These are phyloP conservation scores for Phortica okadai DNA, from an alignment of 2,888 invertebrate species.

Conservation along the genomic window DNA sequence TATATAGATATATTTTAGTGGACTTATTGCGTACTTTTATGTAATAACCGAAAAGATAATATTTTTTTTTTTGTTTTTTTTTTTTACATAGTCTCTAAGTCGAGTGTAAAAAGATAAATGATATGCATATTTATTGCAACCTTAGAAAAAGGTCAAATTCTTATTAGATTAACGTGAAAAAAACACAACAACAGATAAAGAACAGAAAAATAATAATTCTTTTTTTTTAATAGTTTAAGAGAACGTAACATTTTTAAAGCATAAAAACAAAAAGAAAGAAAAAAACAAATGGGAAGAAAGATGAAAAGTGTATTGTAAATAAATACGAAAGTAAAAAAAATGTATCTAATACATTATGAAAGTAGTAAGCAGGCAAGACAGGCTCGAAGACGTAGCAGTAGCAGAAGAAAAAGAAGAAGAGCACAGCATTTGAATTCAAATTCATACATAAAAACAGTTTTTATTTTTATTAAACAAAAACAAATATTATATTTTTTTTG, in stretches of 20 bases:
- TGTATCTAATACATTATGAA: constrained; percentile 4
- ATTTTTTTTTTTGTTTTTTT: constrained; percentile 11
- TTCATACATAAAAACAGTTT: constrained; percentile 41
- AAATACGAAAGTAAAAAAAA: constrained; percentile 16
- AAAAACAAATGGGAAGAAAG: neutral
- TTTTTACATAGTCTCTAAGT: constrained; percentile 19
- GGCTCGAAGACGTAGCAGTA: too few relatives aligned
- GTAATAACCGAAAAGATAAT: constrained; percentile 14
- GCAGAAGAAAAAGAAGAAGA: constrained; percentile 1
- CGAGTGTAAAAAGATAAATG: constrained; percentile 8
- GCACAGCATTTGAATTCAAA: constrained; percentile 44
- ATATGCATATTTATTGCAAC: neutral
- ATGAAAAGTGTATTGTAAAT: constrained; percentile 6
- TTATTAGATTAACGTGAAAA: constrained; percentile 14
- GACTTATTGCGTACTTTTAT: constrained; percentile 46
- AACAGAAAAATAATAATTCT: neutral
- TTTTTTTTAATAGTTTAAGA: constrained; percentile 2
- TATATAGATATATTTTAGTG: constrained; percentile 33
- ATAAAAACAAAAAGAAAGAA: neutral
- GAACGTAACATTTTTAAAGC: neutral
- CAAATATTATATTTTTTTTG: constrained; percentile 29
- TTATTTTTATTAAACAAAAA: constrained; percentile 32
- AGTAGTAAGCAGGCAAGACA: too few relatives aligned
- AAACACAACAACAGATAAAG: neutral
- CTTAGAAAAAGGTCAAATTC: neutral